Evolutionary conservation across 2,797 vertebrate species (phyloP).

Genomic region (Poeciliopsis turneri): DNA sequence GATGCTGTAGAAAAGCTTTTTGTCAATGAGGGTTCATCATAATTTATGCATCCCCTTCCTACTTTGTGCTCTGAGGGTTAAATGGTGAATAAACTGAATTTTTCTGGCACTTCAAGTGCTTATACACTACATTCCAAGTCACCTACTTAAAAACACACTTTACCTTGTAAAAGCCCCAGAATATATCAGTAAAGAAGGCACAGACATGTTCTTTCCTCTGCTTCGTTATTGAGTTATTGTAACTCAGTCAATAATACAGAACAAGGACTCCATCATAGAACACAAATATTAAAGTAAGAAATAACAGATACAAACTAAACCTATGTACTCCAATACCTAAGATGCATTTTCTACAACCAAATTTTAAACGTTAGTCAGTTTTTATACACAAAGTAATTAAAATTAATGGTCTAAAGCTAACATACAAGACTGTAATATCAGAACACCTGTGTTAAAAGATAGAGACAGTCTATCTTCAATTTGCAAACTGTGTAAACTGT

Average conservation of each 20-base stretch:
- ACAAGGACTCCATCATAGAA: too few relatives aligned
- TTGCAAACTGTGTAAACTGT: neutral
- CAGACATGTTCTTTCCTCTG: too few relatives aligned
- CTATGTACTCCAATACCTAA: too few relatives aligned
- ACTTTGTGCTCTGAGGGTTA: constrained; percentile 1
- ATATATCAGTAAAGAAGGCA: too few relatives aligned
- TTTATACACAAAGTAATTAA: neutral
- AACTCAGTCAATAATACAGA: too few relatives aligned
- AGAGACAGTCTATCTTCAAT: neutral
- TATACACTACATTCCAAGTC: neutral
- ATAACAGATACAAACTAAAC: too few relatives aligned
- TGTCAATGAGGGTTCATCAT: constrained; percentile 17
- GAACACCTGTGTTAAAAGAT: neutral
- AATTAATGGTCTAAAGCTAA: neutral
- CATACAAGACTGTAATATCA: neutral
- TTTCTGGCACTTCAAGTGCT: neutral
- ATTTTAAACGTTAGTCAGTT: neutral
- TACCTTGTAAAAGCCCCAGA: too few relatives aligned
- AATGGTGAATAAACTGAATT: neutral
- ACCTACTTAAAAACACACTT: neutral
- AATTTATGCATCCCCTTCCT: constrained; percentile 26
- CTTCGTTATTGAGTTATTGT: too few relatives aligned
- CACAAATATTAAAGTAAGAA: too few relatives aligned
- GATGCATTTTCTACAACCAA: too few relatives aligned
- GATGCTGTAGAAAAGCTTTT: constrained; percentile 19